Base-by-base conservation (phyloP, 2,888 invertebrate genomes). In the Bugula neritina region DNA sequence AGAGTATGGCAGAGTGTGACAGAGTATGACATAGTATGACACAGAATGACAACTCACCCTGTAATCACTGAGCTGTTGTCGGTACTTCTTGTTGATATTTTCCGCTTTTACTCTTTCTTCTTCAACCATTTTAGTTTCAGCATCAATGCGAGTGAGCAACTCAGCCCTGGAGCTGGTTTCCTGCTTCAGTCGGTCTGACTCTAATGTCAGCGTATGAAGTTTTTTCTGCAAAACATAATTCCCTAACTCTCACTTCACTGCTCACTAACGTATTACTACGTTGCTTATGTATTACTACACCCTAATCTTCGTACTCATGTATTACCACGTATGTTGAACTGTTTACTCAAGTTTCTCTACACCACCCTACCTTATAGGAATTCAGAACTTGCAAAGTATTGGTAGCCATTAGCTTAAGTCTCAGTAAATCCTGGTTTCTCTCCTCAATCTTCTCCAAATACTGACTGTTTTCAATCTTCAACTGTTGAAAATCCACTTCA, bases 401-500 rank as follows among this genome's bases (percentile, higher is more conserved):
- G 10, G 81, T 81, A 35, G 83, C 81, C 82, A 83, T 83, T 71
- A 82, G 76, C 74, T 84, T 84, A 25, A 84, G 77, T 25, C 81
- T 74, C 31, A 84, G 76, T 54, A 84, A 75, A 73, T 84, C 84
- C 73, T 81, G 80, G 75, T 84, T 84, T 69, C 83, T 77, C 74
- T 84, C 83, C 75, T 84, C 84, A 25, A 84, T 84, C 75, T 83
- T 84, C 75, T 83, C 83, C 74, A 84, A 75, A 72, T 84, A 84
- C 75, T 84, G 84, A 73, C 81, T 81, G 75, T 84, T 84, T 73
- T 84, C 84, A 69, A 84, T 84, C 77, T 84, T 83, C 73, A 84
- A 73, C 75, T 84, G 84, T 72, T 83, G 81, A 75, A 84, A 84
- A 75, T 84, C 84, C n/a, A 84, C 84, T 73, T 84, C 84, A 76